phyloP scores from a whole-genome alignment of 2,113 vertebrate species.

The Anarrhichthys ocellatus region DNA sequence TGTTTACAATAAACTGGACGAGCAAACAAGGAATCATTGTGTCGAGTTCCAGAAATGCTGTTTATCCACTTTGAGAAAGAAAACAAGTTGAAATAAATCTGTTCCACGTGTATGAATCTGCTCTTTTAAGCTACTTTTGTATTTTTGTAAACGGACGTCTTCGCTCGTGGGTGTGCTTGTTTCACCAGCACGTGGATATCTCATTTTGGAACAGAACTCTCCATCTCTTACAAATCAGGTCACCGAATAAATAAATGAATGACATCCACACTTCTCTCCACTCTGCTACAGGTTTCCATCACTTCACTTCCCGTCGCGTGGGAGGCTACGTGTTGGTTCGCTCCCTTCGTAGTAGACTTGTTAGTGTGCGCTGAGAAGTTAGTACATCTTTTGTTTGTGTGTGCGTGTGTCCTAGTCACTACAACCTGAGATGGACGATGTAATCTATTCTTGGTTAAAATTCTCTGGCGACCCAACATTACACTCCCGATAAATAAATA shows the following conservation, averaged over 20 bases:
- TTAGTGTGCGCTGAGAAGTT: slow-evolving; percentile 52
- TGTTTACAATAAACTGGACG: slow-evolving; percentile 76
- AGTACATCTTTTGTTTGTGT: slow-evolving; percentile 22
- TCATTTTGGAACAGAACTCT: slow-evolving; percentile 50
- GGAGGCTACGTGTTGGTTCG: slow-evolving; percentile 65
- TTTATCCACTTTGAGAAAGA: slow-evolving; percentile 34
- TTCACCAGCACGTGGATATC: slow-evolving; percentile 53
- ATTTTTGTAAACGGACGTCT: slow-evolving; percentile 53
- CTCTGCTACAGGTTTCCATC: slow-evolving; percentile 65
- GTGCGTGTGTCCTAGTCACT: slow-evolving; percentile 37
- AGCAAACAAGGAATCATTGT: slow-evolving; percentile 54
- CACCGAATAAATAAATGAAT: slow-evolving; percentile 23
- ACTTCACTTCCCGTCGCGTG: slow-evolving; percentile 14
- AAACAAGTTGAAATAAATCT: slow-evolving; percentile 24
- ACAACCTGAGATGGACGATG: slow-evolving; percentile 78
- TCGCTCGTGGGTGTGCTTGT: slow-evolving; percentile 39
- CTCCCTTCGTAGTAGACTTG: slow-evolving; percentile 43
- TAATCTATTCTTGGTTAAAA: slow-evolving; percentile 56
- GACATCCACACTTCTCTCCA: slow-evolving; percentile 55
- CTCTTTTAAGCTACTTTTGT: slow-evolving; percentile 9
- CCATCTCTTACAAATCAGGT: slow-evolving; percentile 34
- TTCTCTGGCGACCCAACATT: slow-evolving; percentile 56
- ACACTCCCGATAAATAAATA: slow-evolving; percentile 75
- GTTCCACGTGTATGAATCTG: slow-evolving; percentile 15
- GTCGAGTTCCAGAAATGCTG: slow-evolving; percentile 54